Percentiles rank a stretch among this genome's conserved stretches.
Evolutionary conservation across 2,797 vertebrate species (phyloP).

Genomic region (Crenuchus spilurus): DNA sequence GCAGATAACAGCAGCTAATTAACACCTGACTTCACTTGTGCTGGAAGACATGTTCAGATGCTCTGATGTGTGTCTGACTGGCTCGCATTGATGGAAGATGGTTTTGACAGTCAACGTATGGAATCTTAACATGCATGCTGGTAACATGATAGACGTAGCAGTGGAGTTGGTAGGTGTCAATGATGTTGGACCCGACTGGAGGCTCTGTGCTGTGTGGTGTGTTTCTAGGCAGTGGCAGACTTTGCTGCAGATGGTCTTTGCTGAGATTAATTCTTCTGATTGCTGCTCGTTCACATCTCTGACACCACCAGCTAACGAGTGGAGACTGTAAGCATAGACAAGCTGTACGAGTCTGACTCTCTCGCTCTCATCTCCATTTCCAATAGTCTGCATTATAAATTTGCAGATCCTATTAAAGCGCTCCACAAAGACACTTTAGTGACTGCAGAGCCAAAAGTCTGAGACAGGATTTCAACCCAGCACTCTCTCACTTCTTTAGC

Average conservation of each 20-base stretch:
- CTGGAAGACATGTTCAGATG: conserved; percentile 35
- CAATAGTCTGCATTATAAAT: conserved; percentile 11
- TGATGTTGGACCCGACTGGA: neutral
- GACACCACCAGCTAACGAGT: conserved; percentile 32
- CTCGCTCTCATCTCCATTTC: conserved; percentile 4
- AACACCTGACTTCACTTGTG: conserved; percentile 51
- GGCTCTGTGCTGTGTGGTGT: neutral
- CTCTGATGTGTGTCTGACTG: conserved; percentile 9
- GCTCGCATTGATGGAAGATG: neutral
- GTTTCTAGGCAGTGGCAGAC: conserved; percentile 7
- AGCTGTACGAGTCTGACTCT: conserved; percentile 1
- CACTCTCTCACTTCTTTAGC: conserved; percentile 7
- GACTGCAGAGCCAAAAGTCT: neutral
- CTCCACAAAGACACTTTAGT: conserved; percentile 11
- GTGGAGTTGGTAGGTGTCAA: neutral
- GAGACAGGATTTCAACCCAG: neutral
- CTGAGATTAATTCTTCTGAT: conserved; percentile 16
- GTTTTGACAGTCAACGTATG: conserved; percentile 17
- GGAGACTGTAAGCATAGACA: neutral
- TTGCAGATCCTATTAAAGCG: conserved; percentile 40
- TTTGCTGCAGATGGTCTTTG: conserved; percentile 28
- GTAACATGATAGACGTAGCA: neutral
- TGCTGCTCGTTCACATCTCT: conserved; percentile 20
- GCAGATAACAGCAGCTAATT: conserved; percentile 56
- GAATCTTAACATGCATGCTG: neutral